Evolutionary conservation across 2,888 invertebrate species (phyloP), one percentile per base, ranked within the genome.

Genomic region (Diplazon laetatorius): DNA sequence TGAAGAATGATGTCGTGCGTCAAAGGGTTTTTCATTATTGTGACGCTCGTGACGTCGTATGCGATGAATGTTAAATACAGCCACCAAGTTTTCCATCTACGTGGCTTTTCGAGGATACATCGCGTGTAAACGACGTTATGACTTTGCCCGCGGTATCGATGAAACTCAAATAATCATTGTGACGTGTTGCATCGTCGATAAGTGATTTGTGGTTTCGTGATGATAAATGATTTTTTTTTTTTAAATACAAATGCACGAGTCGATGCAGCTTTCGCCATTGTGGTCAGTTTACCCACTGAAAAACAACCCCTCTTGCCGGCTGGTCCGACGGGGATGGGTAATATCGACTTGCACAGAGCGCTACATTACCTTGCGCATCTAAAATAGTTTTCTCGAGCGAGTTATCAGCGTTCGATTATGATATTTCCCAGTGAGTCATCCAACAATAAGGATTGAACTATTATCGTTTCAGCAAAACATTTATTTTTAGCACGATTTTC

Each of bases 1-100:
- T 84, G 83, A 85, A 83, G 74, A 84, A 70, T 42, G 78, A 60
- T 84, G 85, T 84, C 73, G 39, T 22, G 65, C 59, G 44, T 60
- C 59, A 18, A n/a, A 16, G 65, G 12, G 48, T 65, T 69, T 30
- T 30, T 30, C 74, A 52, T 66, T 65, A 74, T 74, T 74, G 65
- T 74, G 44, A 46, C 37, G 52, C 65, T 37, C 16, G 59, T 37
- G 59, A 63, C 35, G 50, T 35, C 59, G 57, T 63, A 50, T 60
- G 74, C 65, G 52, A 52, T 60, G 78, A 74, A 78, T 78, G 14
- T 48, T 46, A 42, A 70, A 70, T n/a, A 59, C 18, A 22, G 48
- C 65, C 63, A 44, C 50, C 22, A 65, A 42, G 16, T 52, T 48
- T 18, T 16, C 22, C 6, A 2, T 9, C 18, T 30, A 14, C 66